A percentile compares a stretch with the other conserved stretches of the same genome.
Conservation (phyloP, 2,797 vertebrate species). For the Pagetopsis macropterus region DNA sequence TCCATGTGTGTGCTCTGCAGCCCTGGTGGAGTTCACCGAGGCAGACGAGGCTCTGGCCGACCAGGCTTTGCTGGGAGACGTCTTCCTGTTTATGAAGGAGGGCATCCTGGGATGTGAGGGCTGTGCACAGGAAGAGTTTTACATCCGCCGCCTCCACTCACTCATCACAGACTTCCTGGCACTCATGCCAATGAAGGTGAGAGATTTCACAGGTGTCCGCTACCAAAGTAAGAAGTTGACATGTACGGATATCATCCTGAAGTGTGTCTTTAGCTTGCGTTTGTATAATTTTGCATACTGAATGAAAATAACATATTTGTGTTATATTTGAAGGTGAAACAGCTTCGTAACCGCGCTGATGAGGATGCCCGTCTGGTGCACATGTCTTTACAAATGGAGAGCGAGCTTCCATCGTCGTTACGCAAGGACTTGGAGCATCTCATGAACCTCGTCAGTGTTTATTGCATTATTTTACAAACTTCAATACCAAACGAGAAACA, state of each 20-base stretch:
- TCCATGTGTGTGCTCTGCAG: conserved; percentile 69
- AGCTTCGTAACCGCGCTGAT: conserved; percentile 95
- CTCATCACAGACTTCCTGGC: conserved; percentile 96
- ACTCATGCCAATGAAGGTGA: conserved; percentile 99
- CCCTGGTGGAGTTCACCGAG: conserved; percentile 95
- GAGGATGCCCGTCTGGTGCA: conserved; percentile 96
- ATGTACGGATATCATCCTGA: not conserved
- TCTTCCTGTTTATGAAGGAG: conserved; percentile 95
- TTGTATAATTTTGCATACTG: not conserved
- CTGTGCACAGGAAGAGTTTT: conserved; percentile 95
- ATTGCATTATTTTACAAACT: not conserved
- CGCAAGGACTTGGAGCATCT: conserved; percentile 95
- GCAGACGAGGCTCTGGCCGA: conserved; percentile 94
- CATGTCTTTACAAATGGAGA: conserved; percentile 97
- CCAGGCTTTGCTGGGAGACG: conserved; percentile 90
- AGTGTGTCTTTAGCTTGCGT: not conserved
- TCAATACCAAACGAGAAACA: not conserved
- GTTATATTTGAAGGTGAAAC: conserved; percentile 88
- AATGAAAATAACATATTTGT: not conserved
- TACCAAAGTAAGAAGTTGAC: not conserved
- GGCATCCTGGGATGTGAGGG: conserved; percentile 91
- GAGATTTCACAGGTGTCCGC: not conserved
- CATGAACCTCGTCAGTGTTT: conserved; percentile 88
- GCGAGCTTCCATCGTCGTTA: conserved; percentile 90
- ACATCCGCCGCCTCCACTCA: conserved; percentile 92